These are phyloP conservation scores for Marmota monax DNA, from an alignment of 2,113 vertebrate genomes.

Conservation along the genomic window DNA sequence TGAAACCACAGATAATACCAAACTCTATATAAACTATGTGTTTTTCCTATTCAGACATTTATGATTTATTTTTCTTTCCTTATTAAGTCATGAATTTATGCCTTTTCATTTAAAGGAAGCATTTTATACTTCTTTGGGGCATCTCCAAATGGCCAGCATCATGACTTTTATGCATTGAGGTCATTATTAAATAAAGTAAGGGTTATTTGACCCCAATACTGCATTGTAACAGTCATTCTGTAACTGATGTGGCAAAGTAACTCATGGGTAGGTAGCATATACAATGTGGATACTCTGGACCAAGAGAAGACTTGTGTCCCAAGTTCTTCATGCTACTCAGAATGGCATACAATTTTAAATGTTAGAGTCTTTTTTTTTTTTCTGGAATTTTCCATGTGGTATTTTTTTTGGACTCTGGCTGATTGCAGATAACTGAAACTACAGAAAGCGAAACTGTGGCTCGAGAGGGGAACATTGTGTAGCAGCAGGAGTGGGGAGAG, in stretches of 20 bases:
- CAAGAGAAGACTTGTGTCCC: background rate
- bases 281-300: background rate
- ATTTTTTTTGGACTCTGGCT: background rate
- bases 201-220: background rate
- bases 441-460: background rate
- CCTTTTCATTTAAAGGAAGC: background rate
- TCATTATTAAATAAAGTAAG: background rate
- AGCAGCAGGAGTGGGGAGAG: background rate
- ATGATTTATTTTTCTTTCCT: background rate
- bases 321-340: background rate
- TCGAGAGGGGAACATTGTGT: background rate
- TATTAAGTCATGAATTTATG: background rate
- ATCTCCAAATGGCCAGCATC: background rate
- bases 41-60: background rate
- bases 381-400: background rate
- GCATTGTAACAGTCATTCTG: background rate
- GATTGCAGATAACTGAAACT: background rate
- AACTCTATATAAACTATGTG: no score
- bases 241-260: no score
- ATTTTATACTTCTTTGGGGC: background rate
- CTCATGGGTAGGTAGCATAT: background rate
- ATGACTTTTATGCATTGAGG: background rate
- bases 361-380: background rate
- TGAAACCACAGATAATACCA: background rate
- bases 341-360: background rate